A percentile compares a stretch with the other conserved stretches of the same genome.
phyloP scores from a whole-genome alignment of 2,888 invertebrate genomes.

The Amorpha juglandis region DNA sequence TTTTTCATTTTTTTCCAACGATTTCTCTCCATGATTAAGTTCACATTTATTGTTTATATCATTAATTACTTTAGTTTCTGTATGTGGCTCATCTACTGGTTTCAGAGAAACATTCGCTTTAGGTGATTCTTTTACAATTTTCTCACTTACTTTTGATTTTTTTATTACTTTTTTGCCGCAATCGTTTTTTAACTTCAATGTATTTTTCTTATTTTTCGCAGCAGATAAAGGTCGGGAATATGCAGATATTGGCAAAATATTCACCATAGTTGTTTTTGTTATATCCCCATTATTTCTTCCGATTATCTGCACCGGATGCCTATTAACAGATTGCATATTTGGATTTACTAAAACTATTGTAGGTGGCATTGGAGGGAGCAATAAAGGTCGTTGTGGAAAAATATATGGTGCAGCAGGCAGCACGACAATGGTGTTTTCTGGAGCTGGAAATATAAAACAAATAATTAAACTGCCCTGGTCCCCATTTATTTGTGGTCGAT shows the following conservation, averaged over 20 bases:
- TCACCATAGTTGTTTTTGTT: slow-evolving; percentile 80
- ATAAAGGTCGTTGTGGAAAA: slow-evolving; percentile 72
- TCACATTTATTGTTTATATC: slow-evolving; percentile 8
- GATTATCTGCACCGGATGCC: slow-evolving; percentile 59
- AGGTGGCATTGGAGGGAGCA: slow-evolving; percentile 71
- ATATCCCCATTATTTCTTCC: slow-evolving; percentile 69
- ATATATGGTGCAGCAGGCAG: slow-evolving; percentile 75
- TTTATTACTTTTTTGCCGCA: slow-evolving; percentile 47
- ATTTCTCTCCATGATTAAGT: not conserved
- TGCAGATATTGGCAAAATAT: slow-evolving; percentile 79
- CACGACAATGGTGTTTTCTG: slow-evolving; percentile 74
- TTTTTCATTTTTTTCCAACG: not conserved
- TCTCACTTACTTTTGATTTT: slow-evolving; percentile 44
- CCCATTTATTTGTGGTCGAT: not conserved
- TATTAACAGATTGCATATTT: slow-evolving; percentile 65
- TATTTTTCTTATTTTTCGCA: slow-evolving; percentile 63
- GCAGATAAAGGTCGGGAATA: slow-evolving; percentile 74
- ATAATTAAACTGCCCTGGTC: not conserved
- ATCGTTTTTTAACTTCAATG: slow-evolving; percentile 55
- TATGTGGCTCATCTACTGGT: slow-evolving; percentile 32
- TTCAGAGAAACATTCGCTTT: slow-evolving; percentile 33
- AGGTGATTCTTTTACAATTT: slow-evolving; percentile 35
- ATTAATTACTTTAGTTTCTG: not conserved
- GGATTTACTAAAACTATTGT: slow-evolving; percentile 72
- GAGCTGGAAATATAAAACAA: slow-evolving; percentile 53